Evolutionary conservation across 2,888 invertebrate genomes (phyloP), one percentile per base, ranked within the genome.

Genomic region (Leistus spinibarbis): DNA sequence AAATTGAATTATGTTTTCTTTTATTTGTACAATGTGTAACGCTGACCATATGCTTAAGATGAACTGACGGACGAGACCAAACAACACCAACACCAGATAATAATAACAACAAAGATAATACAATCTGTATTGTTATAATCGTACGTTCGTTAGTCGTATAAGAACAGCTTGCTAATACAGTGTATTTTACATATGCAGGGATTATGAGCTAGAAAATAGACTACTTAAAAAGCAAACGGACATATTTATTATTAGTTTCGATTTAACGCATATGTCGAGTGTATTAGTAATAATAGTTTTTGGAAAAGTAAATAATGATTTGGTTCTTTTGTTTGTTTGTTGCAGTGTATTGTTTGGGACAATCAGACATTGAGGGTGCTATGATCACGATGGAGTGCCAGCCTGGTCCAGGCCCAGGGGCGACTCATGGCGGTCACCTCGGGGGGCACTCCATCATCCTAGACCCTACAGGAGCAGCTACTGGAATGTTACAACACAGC

Each of bases 321-420:
- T 57, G 17, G 7, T 57, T 57, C 17, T 57, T 57, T 5, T 62
- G 62, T 68, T 68, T 73, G 2, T 60, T 10, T 66, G 65, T 67
- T 62, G 0, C 20, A 72, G 67, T 60, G 67, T 24, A 17, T 16
- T 23, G 64, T 27, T 19, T 23, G 24, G 10, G 16, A 60, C 19
- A 60, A 60, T 60, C 64, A 65, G 66, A 72, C 65, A 85, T 85
- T 84, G 86, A 85, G 84, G 83, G 84, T 83, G 83, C 82, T 81
- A 86, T 86, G 86, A 86, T 86, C 82, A 86, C 85, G 81, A 86
- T 86, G 86, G 86, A 86, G 85, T 86, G 86, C 82, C 85, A 86
- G 80, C 85, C 86, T 83, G 86, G 85, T 81, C 64, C 69, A 80
- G 85, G 86, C 79, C 85, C 85, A 83, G 86, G 86, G 80, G 69